Percentiles rank a stretch among this genome's conserved stretches.
Conservation (phyloP, 2,113 vertebrate genomes). For the Rutilus rutilus region DNA sequence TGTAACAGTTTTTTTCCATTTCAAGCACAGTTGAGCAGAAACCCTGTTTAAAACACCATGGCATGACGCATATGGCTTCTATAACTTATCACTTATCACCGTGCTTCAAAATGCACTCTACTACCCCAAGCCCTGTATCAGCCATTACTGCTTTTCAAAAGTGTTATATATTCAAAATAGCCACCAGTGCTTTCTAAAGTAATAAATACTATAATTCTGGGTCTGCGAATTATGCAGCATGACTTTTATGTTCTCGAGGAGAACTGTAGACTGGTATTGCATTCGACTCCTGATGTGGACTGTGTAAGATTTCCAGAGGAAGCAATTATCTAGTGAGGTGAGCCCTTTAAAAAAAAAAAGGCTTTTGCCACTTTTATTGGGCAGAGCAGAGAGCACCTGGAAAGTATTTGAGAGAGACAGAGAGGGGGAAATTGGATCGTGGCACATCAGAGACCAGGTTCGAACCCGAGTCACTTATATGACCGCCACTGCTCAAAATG, state of each 20-base stretch:
- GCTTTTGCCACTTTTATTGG: background rate
- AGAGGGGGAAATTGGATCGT: background rate
- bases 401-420: background rate
- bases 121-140: background rate
- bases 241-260: background rate
- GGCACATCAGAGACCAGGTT: background rate
- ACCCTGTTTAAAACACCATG: conserved; percentile 7
- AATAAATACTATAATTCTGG: background rate
- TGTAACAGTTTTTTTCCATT: background rate
- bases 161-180: conserved; percentile 22
- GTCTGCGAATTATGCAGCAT: background rate
- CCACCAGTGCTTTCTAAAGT: background rate
- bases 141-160: conserved; percentile 14
- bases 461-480: background rate
- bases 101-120: background rate
- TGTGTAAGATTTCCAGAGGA: background rate
- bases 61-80: background rate
- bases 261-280: background rate
- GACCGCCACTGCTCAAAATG: background rate
- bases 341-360: background rate
- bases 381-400: background rate
- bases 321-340: background rate
- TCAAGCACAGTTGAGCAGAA: conserved; percentile 28
- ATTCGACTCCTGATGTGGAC: background rate
- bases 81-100: background rate